Base-by-base conservation (phyloP, 2,797 vertebrate genomes). In the Enteromius unitaeniatus region DNA sequence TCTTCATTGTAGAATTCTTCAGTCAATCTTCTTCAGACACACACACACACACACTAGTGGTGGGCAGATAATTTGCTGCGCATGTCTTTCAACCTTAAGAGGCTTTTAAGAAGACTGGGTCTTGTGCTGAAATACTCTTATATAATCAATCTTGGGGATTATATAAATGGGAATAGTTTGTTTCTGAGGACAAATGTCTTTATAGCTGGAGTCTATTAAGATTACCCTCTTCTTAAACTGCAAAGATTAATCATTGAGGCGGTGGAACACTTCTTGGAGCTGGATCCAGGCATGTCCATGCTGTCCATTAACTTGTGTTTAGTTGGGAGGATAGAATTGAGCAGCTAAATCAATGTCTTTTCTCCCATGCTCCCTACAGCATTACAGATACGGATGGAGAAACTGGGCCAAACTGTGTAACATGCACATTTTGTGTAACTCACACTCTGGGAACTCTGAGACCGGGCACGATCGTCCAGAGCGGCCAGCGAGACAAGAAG, bases 21-120 rank as follows among this genome's bases (percentile, higher is more conserved):
- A 96, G 26, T 96, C 97, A 0, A 91, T 93, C 91, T 92, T 42
- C 40, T 62, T 95, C 85, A 64, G 37, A 78, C 65, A 34, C 23
- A 49, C 23, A 14, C 31, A 17, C 49, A n/a, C 69, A 23, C 51
- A n/a, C 73, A n/a, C 26, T 34, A 64, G 49, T 78, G 28, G 31
- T 70, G 53, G 26, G 72, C 51, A 73, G 31, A 69, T 81, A 49
- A 78, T 68, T 83, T 79, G 21, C 69, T 11, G n/a, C 17, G 34
- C 79, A 62, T 58, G 40, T 42, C 77, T 83, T 79, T 73, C 45
- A 49, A 70, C 31, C 15, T 60, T 83, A 86, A 83, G 79, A 82
- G 70, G 69, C 81, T 75, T 86, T 79, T 69, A 83, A 80, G 45
- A 76, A 83, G 70, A 42, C 70, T 37, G 10, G 14, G 31, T 28